Evolutionary conservation across 2,888 invertebrate genomes (phyloP).

Genomic region (Teinopalpus imperialis): DNA sequence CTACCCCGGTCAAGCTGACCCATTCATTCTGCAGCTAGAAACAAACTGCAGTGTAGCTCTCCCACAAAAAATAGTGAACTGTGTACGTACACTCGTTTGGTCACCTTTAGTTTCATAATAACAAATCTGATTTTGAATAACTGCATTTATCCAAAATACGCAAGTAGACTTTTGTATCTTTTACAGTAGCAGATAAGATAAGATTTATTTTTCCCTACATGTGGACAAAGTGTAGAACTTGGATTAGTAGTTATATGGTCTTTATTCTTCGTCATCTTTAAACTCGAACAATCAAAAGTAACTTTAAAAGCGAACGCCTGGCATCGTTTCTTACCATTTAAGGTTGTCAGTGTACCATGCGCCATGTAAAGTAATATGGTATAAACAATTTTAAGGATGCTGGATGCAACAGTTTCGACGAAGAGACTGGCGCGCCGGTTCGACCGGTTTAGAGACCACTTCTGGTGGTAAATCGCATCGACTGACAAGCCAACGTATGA

Average conservation of each 20-base stretch:
- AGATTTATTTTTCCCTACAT: not conserved
- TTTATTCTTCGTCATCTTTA: not conserved
- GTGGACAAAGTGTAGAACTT: not conserved
- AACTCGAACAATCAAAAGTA: slow-evolving; percentile 15
- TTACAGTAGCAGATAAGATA: slow-evolving; percentile 1
- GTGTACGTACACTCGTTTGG: no score
- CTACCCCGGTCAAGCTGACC: no score
- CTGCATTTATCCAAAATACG: no score
- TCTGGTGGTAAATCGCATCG: slow-evolving; percentile 75
- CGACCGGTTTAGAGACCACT: slow-evolving; percentile 72
- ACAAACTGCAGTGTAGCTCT: no score
- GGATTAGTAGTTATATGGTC: not conserved
- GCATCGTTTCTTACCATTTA: slow-evolving; percentile 30
- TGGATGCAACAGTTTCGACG: slow-evolving; percentile 58
- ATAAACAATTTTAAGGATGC: slow-evolving; percentile 63
- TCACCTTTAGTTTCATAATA: no score
- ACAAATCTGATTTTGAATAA: no score
- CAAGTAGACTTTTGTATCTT: slow-evolving; percentile 1
- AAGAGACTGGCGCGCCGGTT: slow-evolving; percentile 58
- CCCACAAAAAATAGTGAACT: no score
- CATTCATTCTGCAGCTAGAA: no score
- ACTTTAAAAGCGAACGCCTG: slow-evolving; percentile 27
- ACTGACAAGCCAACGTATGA: slow-evolving; percentile 58
- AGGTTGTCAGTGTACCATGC: slow-evolving; percentile 26
- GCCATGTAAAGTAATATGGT: slow-evolving; percentile 48